Base-by-base conservation (phyloP, 1,140 invertebrate genomes). In the Drosophila nigromelanica region DNA sequence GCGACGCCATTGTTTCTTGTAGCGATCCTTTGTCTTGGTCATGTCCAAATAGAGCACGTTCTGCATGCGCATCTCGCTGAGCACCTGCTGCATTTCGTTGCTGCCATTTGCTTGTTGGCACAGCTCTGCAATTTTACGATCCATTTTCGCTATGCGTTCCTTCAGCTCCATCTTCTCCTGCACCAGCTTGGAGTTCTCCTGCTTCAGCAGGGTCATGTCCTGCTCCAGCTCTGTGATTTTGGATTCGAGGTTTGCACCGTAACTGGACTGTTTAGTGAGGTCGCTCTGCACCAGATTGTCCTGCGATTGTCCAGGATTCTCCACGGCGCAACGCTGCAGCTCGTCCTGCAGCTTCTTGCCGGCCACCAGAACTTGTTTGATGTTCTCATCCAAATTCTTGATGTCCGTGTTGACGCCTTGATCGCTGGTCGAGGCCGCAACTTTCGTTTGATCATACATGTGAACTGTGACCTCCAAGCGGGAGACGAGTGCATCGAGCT, bases 1-100 rank as follows among this genome's bases (percentile, higher is more conserved):
- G 14, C 72, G 73, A 0, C 73, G 68, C 76, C 73, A 89, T 45
- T 83, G 70, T n/a, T 69, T 70, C 35, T 87, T 91, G 59, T 90
- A 91, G 3, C 60, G 73, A n/a, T 91, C 75, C 48, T 82, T 86
- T 5, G 77, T 47, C 21, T 69, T 76, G 14, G 72, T 37, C 30
- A 91, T 55, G 11, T 74, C 71, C 10, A 52, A 8, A 45, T 58
- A 85, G 7, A 73, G 71, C 0, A 24, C 37, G 21, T 82, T 78
- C 35, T 91, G 90, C 8, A 56, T 15, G 2, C 56, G 60, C 24
- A 91, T 39, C 50, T 91, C 82, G 4, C 6, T 62, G 2, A 91
- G 52, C 2, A 90, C 35, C 15, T 80, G 30, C 12, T 69, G 72
- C 0, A 87, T 15, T 0, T 83, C 68, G 12, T 40, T 61, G 2